Conservation (phyloP, 1,140 invertebrate genomes). For the Sarcophaga peregrina region DNA sequence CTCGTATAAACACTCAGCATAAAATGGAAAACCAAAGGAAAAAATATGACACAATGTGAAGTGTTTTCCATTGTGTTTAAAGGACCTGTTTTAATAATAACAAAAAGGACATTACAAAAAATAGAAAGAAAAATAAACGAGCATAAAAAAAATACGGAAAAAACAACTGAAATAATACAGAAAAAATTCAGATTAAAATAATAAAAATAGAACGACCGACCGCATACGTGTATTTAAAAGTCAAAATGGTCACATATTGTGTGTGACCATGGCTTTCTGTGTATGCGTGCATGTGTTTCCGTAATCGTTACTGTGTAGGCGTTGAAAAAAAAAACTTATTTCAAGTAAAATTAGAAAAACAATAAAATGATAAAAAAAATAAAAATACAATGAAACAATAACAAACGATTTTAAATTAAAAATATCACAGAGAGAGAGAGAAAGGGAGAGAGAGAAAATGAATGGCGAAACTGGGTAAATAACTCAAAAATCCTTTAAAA, state of each 20-base stretch:
- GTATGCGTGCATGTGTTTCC: not conserved
- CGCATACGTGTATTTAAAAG: not conserved
- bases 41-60: constrained; percentile 10
- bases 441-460: too few relatives aligned
- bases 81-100: not conserved
- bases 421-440: not conserved
- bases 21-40: not conserved
- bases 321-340: not conserved
- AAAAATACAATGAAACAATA: not conserved
- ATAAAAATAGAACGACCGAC: not conserved
- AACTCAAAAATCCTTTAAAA: too few relatives aligned
- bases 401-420: not conserved
- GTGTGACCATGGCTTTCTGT: not conserved
- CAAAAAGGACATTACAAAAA: not conserved
- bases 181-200: not conserved
- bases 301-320: not conserved
- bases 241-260: not conserved
- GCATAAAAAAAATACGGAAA: not conserved
- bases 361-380: not conserved
- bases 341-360: not conserved
- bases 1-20: too few relatives aligned
- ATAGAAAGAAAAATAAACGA: not conserved
- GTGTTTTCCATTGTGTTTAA: constrained; percentile 5
- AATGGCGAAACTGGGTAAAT: too few relatives aligned
- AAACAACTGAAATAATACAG: not conserved